Evolutionary conservation across 2,113 vertebrate species (phyloP), one percentile per base, ranked within the genome.

Genomic region (Cichladusa arquata): DNA sequence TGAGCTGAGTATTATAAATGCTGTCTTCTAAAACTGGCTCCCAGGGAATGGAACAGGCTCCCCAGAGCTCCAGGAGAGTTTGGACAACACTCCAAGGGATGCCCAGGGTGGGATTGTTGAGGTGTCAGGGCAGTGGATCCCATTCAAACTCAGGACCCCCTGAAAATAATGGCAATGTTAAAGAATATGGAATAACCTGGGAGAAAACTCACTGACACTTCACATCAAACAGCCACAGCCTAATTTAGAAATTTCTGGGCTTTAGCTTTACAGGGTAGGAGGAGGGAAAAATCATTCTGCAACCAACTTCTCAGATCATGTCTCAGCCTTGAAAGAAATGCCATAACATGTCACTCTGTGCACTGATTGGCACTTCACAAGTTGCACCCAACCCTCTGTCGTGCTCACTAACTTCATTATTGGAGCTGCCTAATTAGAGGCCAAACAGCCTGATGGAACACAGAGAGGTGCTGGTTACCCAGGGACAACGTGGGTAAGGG

Each of bases 301-400:
- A 53, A 36, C n/a, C 14, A 1, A 40, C 44, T 89, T 36, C 47
- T 54, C 40, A 23, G 64, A 69, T 95, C 73, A 89, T 36, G 29
- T 65, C 77, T 86, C 23, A 92, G 87, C 67, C 62, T 85, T 51
- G 74, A 91, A 71, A 80, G 40, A 93, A 76, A 92, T 47, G 61
- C 29, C 86, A 90, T 58, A 87, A 74, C 16, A 15, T 57, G 66
- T 62, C 90, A 83, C 20, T 44, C 3, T 76, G 26, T 25, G 61
- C 77, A 70, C 3, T 92, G 80, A 92, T 38, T 72, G 57, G 29
- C 58, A 62, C 83, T 91, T 90, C 25, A 6, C n/a, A 73, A 67
- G 62, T 18, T 56, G 54, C 77, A 48, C 69, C 69, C 65, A 81
- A 78, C 31, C 36, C 79, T 88, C 50, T 57, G 19, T 29, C 45